Evolutionary conservation across 2,797 vertebrate species (phyloP).

Genomic region (Meda fulgida): DNA sequence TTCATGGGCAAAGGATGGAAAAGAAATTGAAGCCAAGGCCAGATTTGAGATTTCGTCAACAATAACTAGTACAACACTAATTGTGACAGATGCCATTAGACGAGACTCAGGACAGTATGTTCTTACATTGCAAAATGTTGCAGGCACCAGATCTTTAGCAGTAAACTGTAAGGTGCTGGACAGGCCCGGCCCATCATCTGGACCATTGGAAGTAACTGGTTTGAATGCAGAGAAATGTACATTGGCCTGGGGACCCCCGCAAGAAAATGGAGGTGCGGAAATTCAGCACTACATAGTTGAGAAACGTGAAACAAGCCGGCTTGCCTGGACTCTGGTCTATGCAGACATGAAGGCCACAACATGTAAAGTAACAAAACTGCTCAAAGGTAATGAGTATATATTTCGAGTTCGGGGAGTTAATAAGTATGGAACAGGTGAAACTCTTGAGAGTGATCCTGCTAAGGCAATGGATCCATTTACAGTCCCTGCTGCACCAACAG

Average conservation of each 20-base stretch:
- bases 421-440: constrained; percentile 93
- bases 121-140: constrained; percentile 90
- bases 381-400: constrained; percentile 96
- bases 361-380: constrained; percentile 93
- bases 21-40: constrained; percentile 90
- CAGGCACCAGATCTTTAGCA: constrained; percentile 85
- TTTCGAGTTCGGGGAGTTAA: constrained; percentile 96
- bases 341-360: constrained; percentile 90
- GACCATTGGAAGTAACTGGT: constrained; percentile 87
- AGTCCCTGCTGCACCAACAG: constrained; percentile 85
- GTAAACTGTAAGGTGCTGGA: constrained; percentile 94
- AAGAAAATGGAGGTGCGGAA: constrained; percentile 93
- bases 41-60: constrained; percentile 89
- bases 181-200: constrained; percentile 92
- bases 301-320: constrained; percentile 96
- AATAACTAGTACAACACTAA: constrained; percentile 82
- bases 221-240: constrained; percentile 92
- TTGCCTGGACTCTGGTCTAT: constrained; percentile 93
- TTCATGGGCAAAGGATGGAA: constrained; percentile 93
- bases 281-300: constrained; percentile 93
- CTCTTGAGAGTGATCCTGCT: constrained; percentile 89
- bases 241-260: constrained; percentile 91
- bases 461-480: constrained; percentile 94
- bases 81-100: constrained; percentile 90
- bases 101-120: constrained; percentile 94